Evolutionary conservation across 2,113 vertebrate genomes (phyloP).

Genomic region (Ariopsis seemanni): DNA sequence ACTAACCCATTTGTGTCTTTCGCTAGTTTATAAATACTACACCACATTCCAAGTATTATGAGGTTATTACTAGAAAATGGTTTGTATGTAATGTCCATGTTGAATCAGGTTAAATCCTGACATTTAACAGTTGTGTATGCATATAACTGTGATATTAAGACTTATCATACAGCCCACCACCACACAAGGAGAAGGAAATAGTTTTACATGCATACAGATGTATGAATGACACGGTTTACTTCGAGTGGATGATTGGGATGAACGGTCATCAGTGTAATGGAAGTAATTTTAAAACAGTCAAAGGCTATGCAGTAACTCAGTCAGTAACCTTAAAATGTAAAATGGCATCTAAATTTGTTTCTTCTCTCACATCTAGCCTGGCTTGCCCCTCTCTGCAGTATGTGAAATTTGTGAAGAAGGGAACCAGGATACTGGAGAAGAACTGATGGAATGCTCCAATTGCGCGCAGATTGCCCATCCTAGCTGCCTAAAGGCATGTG

Average conservation of each 20-base stretch:
- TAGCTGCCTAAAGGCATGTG: conserved; percentile 84
- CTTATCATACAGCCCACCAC: no score
- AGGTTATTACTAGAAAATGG: background rate
- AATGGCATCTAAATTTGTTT: background rate
- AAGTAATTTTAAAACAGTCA: background rate
- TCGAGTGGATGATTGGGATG: background rate
- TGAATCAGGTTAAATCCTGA: no score
- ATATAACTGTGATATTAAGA: no score
- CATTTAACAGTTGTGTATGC: no score
- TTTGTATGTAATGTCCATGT: background rate
- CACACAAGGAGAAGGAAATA: no score
- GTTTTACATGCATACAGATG: no score
- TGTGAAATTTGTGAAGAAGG: conserved; percentile 94
- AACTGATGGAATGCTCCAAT: conserved; percentile 95
- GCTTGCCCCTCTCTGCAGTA: conserved; percentile 91
- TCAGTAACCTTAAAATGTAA: background rate
- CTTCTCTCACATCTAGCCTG: conserved; percentile 77
- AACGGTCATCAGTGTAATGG: background rate
- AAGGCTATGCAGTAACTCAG: background rate
- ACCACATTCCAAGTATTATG: background rate
- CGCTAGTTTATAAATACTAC: background rate
- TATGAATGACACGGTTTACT: no score
- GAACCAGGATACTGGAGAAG: conserved; percentile 86
- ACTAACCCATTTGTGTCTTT: background rate
- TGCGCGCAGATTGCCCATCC: conserved; percentile 95